phyloP scores from a whole-genome alignment of 2,888 invertebrate genomes.

The Drosophila heteroneura region DNA sequence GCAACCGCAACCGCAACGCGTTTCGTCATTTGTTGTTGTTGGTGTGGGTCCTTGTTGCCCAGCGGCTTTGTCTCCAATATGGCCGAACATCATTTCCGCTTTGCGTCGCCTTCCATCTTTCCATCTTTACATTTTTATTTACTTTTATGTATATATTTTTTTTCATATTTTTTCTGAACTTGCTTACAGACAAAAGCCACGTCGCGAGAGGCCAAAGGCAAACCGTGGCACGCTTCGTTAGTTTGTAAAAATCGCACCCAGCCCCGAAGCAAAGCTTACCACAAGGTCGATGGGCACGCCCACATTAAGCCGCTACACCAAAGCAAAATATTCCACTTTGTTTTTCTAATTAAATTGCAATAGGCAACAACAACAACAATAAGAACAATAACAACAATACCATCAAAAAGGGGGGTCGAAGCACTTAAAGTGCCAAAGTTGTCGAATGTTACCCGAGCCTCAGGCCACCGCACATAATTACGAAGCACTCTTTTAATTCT shows the following conservation, averaged over 20 bases:
- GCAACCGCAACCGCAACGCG: conserved; percentile 51
- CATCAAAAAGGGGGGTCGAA: conserved; percentile 33
- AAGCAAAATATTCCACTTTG: conserved; percentile 65
- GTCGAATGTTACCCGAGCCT: conserved; percentile 35
- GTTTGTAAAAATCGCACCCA: conserved; percentile 21
- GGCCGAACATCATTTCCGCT: conserved; percentile 73
- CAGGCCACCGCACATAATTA: conserved; percentile 58
- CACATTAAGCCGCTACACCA: conserved; percentile 26
- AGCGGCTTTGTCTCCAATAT: conserved; percentile 71
- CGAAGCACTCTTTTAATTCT: conserved; percentile 25
- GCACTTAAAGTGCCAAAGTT: conserved; percentile 74
- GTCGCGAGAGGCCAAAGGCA: conserved; percentile 42
- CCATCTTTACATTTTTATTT: not conserved
- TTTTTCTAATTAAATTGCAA: conserved; percentile 78
- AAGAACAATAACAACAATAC: not conserved
- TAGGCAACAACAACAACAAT: conserved; percentile 38
- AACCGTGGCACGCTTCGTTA: conserved; percentile 69
- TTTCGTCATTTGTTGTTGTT: conserved; percentile 20
- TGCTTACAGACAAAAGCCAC: conserved; percentile 20
- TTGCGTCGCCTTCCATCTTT: conserved; percentile 29
- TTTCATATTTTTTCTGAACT: conserved; percentile 48
- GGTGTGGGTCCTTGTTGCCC: conserved; percentile 45
- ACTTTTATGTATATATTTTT: conserved; percentile 25
- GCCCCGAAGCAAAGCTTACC: conserved; percentile 3
- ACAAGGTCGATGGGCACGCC: conserved; percentile 31